phyloP scores from a whole-genome alignment of 2,113 vertebrate genomes.

The Holacanthus passer region DNA sequence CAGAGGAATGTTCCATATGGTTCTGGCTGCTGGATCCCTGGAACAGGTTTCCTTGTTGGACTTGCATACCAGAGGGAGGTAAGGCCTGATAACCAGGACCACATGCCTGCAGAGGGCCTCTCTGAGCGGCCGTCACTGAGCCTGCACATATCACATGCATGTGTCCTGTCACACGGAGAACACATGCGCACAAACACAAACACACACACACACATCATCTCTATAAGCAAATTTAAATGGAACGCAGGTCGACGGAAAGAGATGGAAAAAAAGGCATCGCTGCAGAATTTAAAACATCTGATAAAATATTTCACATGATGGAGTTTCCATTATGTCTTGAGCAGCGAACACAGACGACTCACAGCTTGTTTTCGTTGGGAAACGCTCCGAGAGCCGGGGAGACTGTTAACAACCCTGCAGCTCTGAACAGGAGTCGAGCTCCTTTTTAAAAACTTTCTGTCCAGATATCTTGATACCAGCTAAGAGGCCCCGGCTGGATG shows the following conservation, averaged over 20 bases:
- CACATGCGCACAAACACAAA: neutral
- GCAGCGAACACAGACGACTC: slow-evolving; percentile 8
- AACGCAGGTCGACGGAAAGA: neutral
- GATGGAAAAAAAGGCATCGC: neutral
- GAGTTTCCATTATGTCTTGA: slow-evolving; percentile 37
- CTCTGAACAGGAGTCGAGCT: slow-evolving; percentile 23
- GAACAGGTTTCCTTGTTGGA: slow-evolving; percentile 65
- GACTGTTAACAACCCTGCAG: neutral
- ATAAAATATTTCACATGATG: slow-evolving; percentile 35
- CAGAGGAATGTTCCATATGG: slow-evolving; percentile 72
- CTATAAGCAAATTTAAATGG: slow-evolving; percentile 25
- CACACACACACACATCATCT: neutral
- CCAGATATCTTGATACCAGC: slow-evolving; percentile 57
- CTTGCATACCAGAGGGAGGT: slow-evolving; percentile 59
- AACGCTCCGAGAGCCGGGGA: slow-evolving; percentile 24
- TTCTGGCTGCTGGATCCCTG: slow-evolving; percentile 55
- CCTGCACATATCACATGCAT: slow-evolving; percentile 32
- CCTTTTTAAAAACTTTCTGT: slow-evolving; percentile 17
- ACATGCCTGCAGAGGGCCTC: slow-evolving; percentile 66
- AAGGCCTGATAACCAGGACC: slow-evolving; percentile 74
- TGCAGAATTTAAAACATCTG: slow-evolving; percentile 42
- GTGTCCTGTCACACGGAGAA: slow-evolving; percentile 32
- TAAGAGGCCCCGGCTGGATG: slow-evolving; percentile 15
- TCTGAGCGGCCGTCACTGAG: neutral
- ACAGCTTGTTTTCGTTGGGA: slow-evolving; percentile 53